Percentiles rank a stretch among this genome's conserved stretches.
Conservation (phyloP, 2,888 invertebrate species). For the Mystacides longicornis region DNA sequence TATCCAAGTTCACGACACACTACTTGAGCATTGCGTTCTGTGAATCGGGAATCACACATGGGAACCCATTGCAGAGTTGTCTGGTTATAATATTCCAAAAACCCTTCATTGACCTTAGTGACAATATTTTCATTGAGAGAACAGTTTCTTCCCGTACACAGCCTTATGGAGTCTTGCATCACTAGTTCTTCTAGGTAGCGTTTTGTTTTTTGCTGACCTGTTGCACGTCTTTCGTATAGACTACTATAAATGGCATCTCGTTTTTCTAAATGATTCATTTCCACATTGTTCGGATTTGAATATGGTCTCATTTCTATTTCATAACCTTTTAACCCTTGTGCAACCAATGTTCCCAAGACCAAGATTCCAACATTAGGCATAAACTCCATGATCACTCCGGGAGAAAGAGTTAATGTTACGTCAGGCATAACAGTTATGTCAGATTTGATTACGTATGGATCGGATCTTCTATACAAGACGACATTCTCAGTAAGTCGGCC, state of each 20-base stretch:
- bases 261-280: slow-evolving; percentile 39
- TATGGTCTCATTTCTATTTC: slow-evolving; percentile 74
- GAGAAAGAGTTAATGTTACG: slow-evolving; percentile 74
- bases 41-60: slow-evolving; percentile 91
- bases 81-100: slow-evolving; percentile 88
- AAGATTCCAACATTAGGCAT: slow-evolving; percentile 93
- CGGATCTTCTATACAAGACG: slow-evolving; percentile 52
- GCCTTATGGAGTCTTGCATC: slow-evolving; percentile 58
- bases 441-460: slow-evolving; percentile 72
- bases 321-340: slow-evolving; percentile 66
- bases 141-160: slow-evolving; percentile 73
- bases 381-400: slow-evolving; percentile 89
- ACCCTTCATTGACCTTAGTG: slow-evolving; percentile 65
- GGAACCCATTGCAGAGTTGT: slow-evolving; percentile 97
- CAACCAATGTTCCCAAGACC: slow-evolving; percentile 83
- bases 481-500: slow-evolving; percentile 67
- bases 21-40: slow-evolving; percentile 93
- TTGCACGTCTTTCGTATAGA: slow-evolving; percentile 36
- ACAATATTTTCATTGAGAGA: slow-evolving; percentile 48
- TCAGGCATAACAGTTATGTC: slow-evolving; percentile 98
- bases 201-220: slow-evolving; percentile 37
- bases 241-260: slow-evolving; percentile 27
- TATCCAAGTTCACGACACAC: slow-evolving; percentile 90
- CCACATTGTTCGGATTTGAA: slow-evolving; percentile 34
- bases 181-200: slow-evolving; percentile 51